Conservation (phyloP, 53 echinoderm and acorn worm species). For the Hippasteria phrygiana region DNA sequence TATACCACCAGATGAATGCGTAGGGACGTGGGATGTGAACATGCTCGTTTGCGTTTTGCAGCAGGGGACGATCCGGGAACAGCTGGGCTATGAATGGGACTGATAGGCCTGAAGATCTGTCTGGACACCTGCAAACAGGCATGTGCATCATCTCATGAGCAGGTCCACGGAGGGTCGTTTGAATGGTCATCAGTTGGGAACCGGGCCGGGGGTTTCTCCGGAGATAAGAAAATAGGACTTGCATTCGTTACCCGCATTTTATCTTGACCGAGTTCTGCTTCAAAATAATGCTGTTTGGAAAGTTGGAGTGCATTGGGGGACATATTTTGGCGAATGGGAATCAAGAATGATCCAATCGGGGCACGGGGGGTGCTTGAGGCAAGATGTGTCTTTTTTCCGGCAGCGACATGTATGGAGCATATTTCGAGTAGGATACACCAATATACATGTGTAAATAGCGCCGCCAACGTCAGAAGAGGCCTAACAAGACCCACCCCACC, state of each 20-base stretch:
- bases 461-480: too few species aligned
- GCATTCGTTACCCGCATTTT: background rate
- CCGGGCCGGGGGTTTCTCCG: background rate
- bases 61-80: conserved; percentile 35
- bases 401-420: too few species aligned
- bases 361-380: too few species aligned
- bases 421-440: too few species aligned
- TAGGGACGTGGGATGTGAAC: background rate
- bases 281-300: background rate
- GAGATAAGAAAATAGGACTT: background rate
- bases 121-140: background rate
- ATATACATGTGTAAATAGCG: too few species aligned
- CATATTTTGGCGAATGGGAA: too few species aligned
- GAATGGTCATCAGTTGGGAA: background rate
- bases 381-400: too few species aligned
- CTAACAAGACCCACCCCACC: too few species aligned
- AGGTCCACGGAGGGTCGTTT: background rate
- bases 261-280: background rate
- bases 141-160: background rate
- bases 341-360: too few species aligned
- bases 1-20: background rate
- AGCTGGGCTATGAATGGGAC: conserved; percentile 21
- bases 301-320: background rate
- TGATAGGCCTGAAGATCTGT: background rate
- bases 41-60: conserved; percentile 12